phyloP scores from a whole-genome alignment of 1,140 invertebrate genomes.

The Yoshiicerus persimilis region DNA sequence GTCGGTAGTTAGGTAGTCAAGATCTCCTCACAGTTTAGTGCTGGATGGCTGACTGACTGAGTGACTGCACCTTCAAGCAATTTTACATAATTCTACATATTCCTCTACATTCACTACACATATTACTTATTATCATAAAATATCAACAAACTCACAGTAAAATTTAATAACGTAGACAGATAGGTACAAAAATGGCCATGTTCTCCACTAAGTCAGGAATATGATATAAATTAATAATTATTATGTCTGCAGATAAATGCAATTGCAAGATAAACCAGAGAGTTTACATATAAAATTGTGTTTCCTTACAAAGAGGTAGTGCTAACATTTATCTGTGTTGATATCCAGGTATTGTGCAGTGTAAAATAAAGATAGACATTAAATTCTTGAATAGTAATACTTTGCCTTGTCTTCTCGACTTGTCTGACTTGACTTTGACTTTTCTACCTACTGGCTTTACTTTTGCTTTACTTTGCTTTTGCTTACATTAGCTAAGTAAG shows the following conservation, averaged over 20 bases:
- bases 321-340: too few species aligned
- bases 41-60: background rate
- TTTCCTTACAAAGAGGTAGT: too few species aligned
- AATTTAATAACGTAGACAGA: background rate
- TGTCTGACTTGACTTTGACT: background rate
- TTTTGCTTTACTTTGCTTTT: background rate
- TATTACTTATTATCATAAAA: constrained; percentile 7
- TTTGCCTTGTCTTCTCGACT: background rate
- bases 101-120: background rate
- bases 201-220: too few species aligned
- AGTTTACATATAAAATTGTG: too few species aligned
- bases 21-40: background rate
- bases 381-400: background rate
- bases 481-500: background rate
- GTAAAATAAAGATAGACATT: background rate
- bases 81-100: background rate
- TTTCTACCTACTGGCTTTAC: background rate
- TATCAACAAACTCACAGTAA: too few species aligned
- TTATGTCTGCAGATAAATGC: too few species aligned
- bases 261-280: too few species aligned
- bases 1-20: background rate
- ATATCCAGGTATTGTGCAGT: background rate
- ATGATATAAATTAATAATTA: too few species aligned
- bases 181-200: background rate
- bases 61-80: background rate